A percentile compares a stretch with the other conserved stretches of the same genome.
These are phyloP conservation scores for Drosophila parvula DNA, from an alignment of 1,140 invertebrate species.

Conservation along the genomic window DNA sequence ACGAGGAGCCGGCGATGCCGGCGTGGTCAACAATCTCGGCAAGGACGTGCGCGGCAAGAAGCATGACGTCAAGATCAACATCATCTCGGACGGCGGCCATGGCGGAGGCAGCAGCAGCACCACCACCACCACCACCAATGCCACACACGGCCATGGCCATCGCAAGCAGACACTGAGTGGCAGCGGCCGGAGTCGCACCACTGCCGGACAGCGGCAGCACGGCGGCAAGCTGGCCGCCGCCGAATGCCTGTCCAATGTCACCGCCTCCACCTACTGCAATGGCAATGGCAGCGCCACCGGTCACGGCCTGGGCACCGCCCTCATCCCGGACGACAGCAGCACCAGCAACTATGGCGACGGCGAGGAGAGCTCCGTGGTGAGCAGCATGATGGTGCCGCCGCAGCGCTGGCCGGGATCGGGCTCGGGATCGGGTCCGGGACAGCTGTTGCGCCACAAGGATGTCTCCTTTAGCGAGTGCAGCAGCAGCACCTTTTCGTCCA, in stretches of 20 bases:
- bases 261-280: conserved; percentile 78
- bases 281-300: conserved; percentile 39
- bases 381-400: conserved; percentile 77
- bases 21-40: conserved; percentile 69
- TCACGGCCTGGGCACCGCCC: conserved; percentile 3
- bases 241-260: conserved; percentile 74
- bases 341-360: conserved; percentile 80
- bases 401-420: conserved; percentile 56
- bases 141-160: background rate
- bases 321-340: conserved; percentile 69
- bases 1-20: conserved; percentile 62
- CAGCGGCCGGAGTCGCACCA: conserved; percentile 26
- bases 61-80: conserved; percentile 80
- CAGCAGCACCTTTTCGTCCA: conserved; percentile 73
- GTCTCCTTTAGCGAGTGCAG: conserved; percentile 79
- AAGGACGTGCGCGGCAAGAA: conserved; percentile 74
- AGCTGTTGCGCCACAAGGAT: conserved; percentile 61
- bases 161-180: conserved; percentile 36
- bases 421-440: conserved; percentile 3
- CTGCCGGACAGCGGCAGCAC: conserved; percentile 24
- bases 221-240: conserved; percentile 31
- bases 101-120: background rate
- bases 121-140: background rate
- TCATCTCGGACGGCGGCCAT: conserved; percentile 72
- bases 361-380: conserved; percentile 79